phyloP scores from a whole-genome alignment of 2,797 vertebrate genomes.

The Schizopygopsis malacanthus region DNA sequence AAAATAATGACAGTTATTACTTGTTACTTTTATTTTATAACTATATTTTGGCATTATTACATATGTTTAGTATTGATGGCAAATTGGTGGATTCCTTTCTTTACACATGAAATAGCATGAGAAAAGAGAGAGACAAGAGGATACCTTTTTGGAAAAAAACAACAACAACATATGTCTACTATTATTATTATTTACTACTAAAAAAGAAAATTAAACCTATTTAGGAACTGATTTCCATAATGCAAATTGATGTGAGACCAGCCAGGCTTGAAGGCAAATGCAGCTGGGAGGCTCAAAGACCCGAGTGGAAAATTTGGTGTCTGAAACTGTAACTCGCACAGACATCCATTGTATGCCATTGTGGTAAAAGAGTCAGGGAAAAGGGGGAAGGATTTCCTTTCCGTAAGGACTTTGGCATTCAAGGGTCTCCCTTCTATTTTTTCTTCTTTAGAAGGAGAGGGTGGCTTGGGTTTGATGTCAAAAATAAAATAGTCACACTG shows the following conservation, averaged over 20 bases:
- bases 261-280: constrained; percentile 71
- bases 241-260: constrained; percentile 74
- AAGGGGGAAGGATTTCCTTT: constrained; percentile 70
- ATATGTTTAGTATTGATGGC: background rate
- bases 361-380: constrained; percentile 46
- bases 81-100: constrained; percentile 18
- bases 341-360: constrained; percentile 72
- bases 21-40: background rate
- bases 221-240: constrained; percentile 78
- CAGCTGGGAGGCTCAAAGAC: constrained; percentile 67
- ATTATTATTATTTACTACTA: background rate
- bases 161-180: constrained; percentile 3
- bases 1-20: constrained; percentile 1
- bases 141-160: background rate
- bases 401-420: constrained; percentile 64
- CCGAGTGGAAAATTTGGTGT: constrained; percentile 79
- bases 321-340: constrained; percentile 68
- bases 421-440: constrained; percentile 63
- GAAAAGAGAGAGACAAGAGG: background rate
- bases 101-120: background rate
- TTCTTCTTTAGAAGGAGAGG: background rate
- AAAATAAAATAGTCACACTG: background rate
- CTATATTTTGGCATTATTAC: background rate
- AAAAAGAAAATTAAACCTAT: constrained; percentile 53
- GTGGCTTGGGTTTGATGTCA: constrained; percentile 21